A percentile compares a stretch with the other conserved stretches of the same genome.
Evolutionary conservation across 2,797 vertebrate genomes (phyloP).

Genomic region (Phoxinus dragarum): DNA sequence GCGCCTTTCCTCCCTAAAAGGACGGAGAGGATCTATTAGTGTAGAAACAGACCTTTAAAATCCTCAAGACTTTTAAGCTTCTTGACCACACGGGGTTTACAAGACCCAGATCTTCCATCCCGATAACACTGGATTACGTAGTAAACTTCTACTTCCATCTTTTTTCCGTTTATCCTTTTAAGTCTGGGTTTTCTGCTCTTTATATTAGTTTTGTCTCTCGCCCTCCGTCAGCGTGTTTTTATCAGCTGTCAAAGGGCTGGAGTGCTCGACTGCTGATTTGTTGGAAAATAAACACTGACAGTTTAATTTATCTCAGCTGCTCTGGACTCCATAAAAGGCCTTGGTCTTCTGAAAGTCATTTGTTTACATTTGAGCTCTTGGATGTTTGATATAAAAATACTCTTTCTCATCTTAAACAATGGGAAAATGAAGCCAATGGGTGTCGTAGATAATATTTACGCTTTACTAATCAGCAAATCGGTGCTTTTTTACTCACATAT

Average conservation of each 20-base stretch:
- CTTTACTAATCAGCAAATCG: background rate
- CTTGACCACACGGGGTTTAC: constrained; percentile 46
- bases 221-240: constrained; percentile 31
- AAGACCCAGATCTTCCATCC: constrained; percentile 48
- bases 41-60: constrained; percentile 53
- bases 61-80: constrained; percentile 43
- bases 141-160: constrained; percentile 40
- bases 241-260: constrained; percentile 35
- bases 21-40: constrained; percentile 43
- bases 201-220: constrained; percentile 2
- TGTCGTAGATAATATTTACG: background rate
- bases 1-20: constrained; percentile 60
- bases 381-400: constrained; percentile 34
- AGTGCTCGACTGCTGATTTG: constrained; percentile 53
- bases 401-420: constrained; percentile 30
- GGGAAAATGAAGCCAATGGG: background rate
- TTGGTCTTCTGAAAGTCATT: constrained; percentile 44
- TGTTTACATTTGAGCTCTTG: constrained; percentile 56
- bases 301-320: constrained; percentile 53
- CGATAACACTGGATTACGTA: constrained; percentile 47
- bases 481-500: background rate
- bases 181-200: constrained; percentile 18
- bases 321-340: constrained; percentile 62
- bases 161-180: constrained; percentile 42
- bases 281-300: constrained; percentile 61